These are phyloP conservation scores for Hylaea fasciaria DNA, from an alignment of 2,888 invertebrate genomes.

Conservation along the genomic window DNA sequence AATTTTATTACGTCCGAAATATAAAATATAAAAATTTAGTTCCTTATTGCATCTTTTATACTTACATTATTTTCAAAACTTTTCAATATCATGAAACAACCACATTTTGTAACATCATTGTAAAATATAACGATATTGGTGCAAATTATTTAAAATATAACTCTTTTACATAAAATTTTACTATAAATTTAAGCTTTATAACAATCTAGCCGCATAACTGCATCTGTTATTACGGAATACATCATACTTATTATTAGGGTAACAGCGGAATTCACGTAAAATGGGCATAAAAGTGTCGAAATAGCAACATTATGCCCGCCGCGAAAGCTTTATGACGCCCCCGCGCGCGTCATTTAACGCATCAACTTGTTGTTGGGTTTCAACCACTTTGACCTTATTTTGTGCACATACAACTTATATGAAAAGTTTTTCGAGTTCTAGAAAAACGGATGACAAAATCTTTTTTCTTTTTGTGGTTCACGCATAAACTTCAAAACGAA, in stretches of 20 bases:
- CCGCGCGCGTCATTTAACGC: constrained; percentile 65
- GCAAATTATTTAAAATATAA: constrained; percentile 9
- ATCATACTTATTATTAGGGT: constrained; percentile 42
- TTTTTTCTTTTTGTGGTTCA: neutral
- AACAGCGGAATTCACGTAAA: constrained; percentile 55
- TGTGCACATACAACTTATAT: constrained; percentile 7
- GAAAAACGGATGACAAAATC: neutral
- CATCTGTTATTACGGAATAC: constrained; percentile 42
- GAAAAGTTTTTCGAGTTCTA: constrained; percentile 1
- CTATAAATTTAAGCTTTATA: constrained; percentile 29
- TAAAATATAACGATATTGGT: constrained; percentile 18
- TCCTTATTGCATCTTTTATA: no score
- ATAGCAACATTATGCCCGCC: constrained; percentile 63
- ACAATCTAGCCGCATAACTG: constrained; percentile 37
- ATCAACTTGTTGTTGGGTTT: constrained; percentile 54
- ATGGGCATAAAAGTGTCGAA: constrained; percentile 66
- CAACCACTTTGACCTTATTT: constrained; percentile 41
- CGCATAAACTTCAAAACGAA: no score
- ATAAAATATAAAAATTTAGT: no score
- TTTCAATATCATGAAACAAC: neutral
- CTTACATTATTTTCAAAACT: no score
- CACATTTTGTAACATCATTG: constrained; percentile 5
- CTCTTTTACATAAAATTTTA: constrained; percentile 20
- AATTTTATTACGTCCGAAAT: no score
- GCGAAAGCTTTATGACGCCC: constrained; percentile 63